Evolutionary conservation across 2,113 vertebrate genomes (phyloP).

Genomic region (Ceyx melanurus): DNA sequence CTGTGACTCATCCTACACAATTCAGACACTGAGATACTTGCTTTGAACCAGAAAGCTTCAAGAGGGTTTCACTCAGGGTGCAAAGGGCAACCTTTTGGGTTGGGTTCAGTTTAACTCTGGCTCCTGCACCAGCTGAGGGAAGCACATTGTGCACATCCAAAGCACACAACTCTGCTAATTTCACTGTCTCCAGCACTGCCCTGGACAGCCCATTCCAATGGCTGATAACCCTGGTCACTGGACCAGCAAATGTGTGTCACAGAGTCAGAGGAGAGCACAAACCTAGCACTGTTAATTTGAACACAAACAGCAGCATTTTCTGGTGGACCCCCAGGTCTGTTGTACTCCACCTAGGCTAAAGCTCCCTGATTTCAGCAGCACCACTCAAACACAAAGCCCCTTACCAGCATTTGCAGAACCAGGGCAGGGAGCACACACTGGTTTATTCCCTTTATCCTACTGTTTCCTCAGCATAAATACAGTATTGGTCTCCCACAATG

Average conservation of each 20-base stretch:
- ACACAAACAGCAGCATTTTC: background rate
- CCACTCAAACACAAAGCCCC: background rate
- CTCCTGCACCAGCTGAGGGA: background rate
- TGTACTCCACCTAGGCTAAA: background rate
- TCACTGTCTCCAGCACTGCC: too few relatives aligned
- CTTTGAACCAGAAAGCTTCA: background rate
- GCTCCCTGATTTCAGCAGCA: background rate
- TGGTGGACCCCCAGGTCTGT: background rate
- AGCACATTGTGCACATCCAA: background rate
- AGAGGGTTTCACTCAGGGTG: background rate
- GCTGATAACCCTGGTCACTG: too few relatives aligned
- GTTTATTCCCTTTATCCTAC: background rate
- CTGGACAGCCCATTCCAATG: too few relatives aligned
- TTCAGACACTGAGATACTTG: background rate
- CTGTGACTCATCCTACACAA: background rate
- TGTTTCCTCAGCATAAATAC: background rate
- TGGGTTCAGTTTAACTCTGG: background rate
- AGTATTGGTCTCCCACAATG: background rate
- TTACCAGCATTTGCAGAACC: background rate
- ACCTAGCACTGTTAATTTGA: background rate
- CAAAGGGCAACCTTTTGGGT: background rate
- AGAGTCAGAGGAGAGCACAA: background rate
- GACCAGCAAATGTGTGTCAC: background rate
- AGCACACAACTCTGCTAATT: background rate
- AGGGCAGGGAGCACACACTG: background rate